Conservation (phyloP, 2,888 invertebrate species). For the Pantelozetes paolii region DNA sequence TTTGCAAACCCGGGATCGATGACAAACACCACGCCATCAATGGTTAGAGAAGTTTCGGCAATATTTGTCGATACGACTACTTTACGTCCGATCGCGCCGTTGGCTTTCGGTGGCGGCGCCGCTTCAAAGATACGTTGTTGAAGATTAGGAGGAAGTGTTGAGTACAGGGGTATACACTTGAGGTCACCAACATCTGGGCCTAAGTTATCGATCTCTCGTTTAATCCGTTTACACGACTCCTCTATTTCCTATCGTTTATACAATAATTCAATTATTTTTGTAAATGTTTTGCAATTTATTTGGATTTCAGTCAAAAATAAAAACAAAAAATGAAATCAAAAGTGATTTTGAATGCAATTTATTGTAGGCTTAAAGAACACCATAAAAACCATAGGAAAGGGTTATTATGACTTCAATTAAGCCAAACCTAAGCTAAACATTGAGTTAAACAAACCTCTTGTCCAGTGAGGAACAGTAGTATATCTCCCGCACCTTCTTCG, state of each 20-base stretch:
- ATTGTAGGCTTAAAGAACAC: no score
- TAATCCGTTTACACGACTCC: background rate
- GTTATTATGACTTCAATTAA: no score
- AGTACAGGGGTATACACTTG: constrained; percentile 91
- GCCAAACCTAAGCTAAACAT: no score
- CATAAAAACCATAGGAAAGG: no score
- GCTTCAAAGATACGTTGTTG: constrained; percentile 88
- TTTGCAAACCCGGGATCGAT: constrained; percentile 90
- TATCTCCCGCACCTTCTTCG: constrained; percentile 84
- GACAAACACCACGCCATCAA: constrained; percentile 75
- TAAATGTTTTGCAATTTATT: no score
- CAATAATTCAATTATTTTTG: no score
- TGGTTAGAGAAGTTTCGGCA: constrained; percentile 62
- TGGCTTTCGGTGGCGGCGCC: constrained; percentile 53
- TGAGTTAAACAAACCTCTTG: no score
- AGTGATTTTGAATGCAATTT: no score
- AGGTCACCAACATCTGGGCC: constrained; percentile 59
- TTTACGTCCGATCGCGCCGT: constrained; percentile 59
- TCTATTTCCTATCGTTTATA: no score
- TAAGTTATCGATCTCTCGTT: no score
- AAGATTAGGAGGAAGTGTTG: constrained; percentile 55
- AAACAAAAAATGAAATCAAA: no score
- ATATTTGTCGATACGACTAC: constrained; percentile 61
- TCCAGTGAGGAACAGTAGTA: constrained; percentile 80
- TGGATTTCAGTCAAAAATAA: no score